Evolutionary conservation across 2,113 vertebrate species (phyloP).

Genomic region (Pelobates fuscus): DNA sequence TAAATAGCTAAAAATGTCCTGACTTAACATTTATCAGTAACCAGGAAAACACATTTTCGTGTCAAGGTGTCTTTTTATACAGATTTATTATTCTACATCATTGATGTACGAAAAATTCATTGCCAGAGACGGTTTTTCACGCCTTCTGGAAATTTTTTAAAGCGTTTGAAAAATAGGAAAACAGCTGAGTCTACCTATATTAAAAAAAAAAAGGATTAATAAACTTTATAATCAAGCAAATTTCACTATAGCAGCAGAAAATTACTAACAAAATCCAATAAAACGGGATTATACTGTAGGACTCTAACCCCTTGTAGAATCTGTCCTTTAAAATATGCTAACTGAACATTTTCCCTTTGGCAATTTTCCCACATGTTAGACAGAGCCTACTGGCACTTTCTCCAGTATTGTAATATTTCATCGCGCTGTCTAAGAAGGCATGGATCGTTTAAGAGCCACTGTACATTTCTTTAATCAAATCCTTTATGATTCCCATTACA

Average conservation of each 20-base stretch:
- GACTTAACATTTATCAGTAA: constrained; percentile 1
- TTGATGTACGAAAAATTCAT: constrained; percentile 5
- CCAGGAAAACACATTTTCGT: constrained; percentile 19
- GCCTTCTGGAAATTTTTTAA: constrained; percentile 11
- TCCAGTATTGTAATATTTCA: constrained; percentile 39
- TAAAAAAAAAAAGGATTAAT: constrained; percentile 33
- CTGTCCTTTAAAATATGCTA: constrained; percentile 47
- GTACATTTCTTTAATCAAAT: constrained; percentile 44
- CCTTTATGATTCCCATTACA: constrained; percentile 39
- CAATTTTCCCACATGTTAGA: constrained; percentile 38
- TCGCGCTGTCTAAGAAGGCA: constrained; percentile 16
- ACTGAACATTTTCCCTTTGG: constrained; percentile 42
- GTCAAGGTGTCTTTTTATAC: background rate
- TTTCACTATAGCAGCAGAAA: constrained; percentile 40
- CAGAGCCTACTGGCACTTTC: constrained; percentile 2
- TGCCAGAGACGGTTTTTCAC: background rate
- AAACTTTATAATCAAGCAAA: constrained; percentile 36
- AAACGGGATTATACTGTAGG: constrained; percentile 34
- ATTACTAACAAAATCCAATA: constrained; percentile 44
- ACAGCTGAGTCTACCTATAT: constrained; percentile 23
- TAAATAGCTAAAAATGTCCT: background rate
- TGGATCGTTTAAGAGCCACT: constrained; percentile 19
- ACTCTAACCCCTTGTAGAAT: constrained; percentile 42
- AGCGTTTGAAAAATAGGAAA: constrained; percentile 22
- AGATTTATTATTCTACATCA: background rate